Base-by-base conservation (phyloP, 2,888 invertebrate genomes). In the Priocnemis perturbator region DNA sequence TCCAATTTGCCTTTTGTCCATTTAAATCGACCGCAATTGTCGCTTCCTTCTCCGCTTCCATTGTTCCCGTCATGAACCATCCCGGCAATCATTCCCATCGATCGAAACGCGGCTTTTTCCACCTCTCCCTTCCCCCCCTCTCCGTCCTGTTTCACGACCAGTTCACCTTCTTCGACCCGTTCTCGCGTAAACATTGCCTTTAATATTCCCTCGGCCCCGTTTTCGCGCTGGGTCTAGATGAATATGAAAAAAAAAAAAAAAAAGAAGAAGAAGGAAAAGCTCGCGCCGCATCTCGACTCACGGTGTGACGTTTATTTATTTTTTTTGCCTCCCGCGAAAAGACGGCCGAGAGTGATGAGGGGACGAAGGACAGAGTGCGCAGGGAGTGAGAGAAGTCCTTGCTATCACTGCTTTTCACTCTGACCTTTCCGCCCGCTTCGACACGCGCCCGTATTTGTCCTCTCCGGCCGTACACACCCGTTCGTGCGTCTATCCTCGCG, bases 361-460 rank as follows among this genome's bases (percentile, higher is more conserved):
- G 11, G 1, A 11, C 37, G 4, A 37, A 37, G 37, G 37, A 3
- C 1, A 11, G 14, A 37, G 37, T 37, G 1, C 3, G 26, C 3
- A 4, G 26, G 26, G 37, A 37, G 37, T 7, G 7, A 11, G 37
- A 37, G 11, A 11, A 37, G 37, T 50, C 19, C n/a, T n/a, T 17
- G n/a, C 50, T 50, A 5, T 17, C n/a, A 9, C 50, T 60, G n/a
- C 50, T 50, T 50, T 50, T 50, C 50, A 50, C 50, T 19, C 17
- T 50, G 50, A 19, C 50, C 47, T 60, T 19, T 53, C 53, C 37
- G 19, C 59, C 11, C 60, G 37, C 53, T 45, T 30, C 55, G 50
- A 47, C 21, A 61, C 73, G 52, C 52, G 47, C 64, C 23, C 14
- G 3, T 55, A 4, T 23, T 23, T 53, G 74, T 77, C 69, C 77